These are phyloP conservation scores for Gymnocephalus cernua DNA, from an alignment of 2,113 vertebrate species.

Conservation along the genomic window DNA sequence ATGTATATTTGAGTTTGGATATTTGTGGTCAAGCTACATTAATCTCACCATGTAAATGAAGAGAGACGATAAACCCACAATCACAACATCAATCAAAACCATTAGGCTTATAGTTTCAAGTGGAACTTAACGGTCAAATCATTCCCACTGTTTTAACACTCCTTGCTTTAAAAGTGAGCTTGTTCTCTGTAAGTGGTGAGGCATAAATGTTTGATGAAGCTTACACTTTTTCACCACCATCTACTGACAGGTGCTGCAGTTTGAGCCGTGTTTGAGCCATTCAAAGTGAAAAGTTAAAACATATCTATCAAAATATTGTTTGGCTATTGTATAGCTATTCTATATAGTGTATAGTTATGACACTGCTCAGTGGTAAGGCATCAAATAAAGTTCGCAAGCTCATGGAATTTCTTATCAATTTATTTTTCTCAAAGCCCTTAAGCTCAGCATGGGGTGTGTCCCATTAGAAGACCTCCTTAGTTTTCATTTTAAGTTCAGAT, in stretches of 20 bases:
- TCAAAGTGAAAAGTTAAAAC: conserved; percentile 44
- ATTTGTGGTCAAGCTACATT: conserved; percentile 27
- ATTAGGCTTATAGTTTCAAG: neutral
- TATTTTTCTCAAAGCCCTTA: conserved; percentile 33
- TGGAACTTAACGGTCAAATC: conserved; percentile 2
- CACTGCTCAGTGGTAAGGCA: conserved; percentile 28
- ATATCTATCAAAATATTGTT: conserved; percentile 43
- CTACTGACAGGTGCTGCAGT: conserved; percentile 1
- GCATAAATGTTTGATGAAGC: conserved; percentile 44
- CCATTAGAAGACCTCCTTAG: conserved; percentile 7
- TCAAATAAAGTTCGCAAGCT: conserved; percentile 31
- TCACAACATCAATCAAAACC: conserved; percentile 4
- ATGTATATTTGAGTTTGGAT: conserved; percentile 12
- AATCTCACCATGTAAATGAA: neutral
- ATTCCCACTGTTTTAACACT: conserved; percentile 4
- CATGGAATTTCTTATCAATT: conserved; percentile 28
- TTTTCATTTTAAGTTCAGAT: conserved; percentile 24
- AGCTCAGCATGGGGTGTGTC: conserved; percentile 17
- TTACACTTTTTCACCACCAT: neutral
- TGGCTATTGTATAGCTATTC: too few species aligned
- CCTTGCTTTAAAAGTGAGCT: neutral
- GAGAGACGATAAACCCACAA: neutral
- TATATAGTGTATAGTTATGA: too few species aligned
- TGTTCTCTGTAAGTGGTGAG: conserved; percentile 7
- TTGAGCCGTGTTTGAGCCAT: neutral